A percentile compares a stretch with the other conserved stretches of the same genome.
phyloP scores from a whole-genome alignment of 2,888 invertebrate genomes.

The Lepidocyrtoides sp. region DNA sequence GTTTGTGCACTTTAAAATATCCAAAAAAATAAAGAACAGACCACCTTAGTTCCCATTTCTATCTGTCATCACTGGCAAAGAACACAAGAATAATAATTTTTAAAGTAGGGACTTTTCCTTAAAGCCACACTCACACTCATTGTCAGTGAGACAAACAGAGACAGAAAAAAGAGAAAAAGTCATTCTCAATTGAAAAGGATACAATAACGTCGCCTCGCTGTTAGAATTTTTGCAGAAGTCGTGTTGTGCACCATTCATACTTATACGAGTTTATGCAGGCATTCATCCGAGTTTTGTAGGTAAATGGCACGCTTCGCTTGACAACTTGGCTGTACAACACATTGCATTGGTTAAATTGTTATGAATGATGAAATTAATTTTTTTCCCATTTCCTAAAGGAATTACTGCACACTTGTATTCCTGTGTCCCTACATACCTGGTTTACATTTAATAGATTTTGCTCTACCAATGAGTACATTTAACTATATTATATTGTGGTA shows the following conservation, averaged over 20 bases:
- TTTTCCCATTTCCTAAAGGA: constrained; percentile 71
- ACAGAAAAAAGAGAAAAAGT: background rate
- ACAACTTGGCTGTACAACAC: constrained; percentile 51
- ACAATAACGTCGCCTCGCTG: background rate
- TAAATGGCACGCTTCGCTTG: constrained; percentile 74
- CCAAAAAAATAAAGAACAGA: background rate
- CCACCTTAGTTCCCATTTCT: background rate
- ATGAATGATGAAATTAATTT: constrained; percentile 55
- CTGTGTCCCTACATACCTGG: constrained; percentile 69
- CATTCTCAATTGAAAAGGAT: background rate
- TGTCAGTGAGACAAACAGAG: background rate
- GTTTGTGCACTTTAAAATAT: background rate
- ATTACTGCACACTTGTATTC: background rate
- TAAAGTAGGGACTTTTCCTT: constrained; percentile 23
- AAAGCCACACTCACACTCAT: background rate
- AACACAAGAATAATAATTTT: background rate
- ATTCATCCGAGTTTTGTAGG: constrained; percentile 70
- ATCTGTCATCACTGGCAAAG: constrained; percentile 37
- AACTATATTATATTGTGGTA: no score
- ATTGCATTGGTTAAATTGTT: constrained; percentile 60
- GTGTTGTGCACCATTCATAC: constrained; percentile 15
- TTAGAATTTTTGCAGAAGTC: constrained; percentile 13
- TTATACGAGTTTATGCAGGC: constrained; percentile 29
- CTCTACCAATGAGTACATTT: background rate
- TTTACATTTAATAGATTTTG: constrained; percentile 58